These are phyloP conservation scores for Neotoxoptera formosana DNA, from an alignment of 1,140 invertebrate species.

Conservation along the genomic window DNA sequence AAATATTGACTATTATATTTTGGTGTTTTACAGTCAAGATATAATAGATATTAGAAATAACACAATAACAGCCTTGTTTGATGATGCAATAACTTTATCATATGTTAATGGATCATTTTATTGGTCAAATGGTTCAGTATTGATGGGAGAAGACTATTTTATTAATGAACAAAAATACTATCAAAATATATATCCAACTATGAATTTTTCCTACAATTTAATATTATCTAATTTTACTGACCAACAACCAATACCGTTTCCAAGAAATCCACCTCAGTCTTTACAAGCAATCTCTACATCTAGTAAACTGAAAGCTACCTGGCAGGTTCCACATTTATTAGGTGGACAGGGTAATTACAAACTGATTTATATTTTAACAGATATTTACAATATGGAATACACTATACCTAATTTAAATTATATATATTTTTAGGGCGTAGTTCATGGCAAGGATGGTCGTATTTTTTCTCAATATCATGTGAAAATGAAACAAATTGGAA, in stretches of 20 bases:
- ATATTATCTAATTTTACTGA: constrained; percentile 49
- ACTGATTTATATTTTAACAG: neutral
- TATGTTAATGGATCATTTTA: constrained; percentile 80
- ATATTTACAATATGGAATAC: neutral
- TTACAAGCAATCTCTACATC: constrained; percentile 81
- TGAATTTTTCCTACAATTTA: constrained; percentile 16
- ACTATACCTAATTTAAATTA: neutral
- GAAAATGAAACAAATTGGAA: constrained; percentile 66
- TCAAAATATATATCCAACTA: constrained; percentile 69
- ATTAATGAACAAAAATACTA: constrained; percentile 71
- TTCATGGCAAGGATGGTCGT: constrained; percentile 86
- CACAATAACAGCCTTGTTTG: constrained; percentile 78
- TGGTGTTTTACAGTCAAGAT: constrained; percentile 69
- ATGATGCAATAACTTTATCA: constrained; percentile 78
- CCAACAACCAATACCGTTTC: constrained; percentile 78
- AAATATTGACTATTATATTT: constrained; percentile 18
- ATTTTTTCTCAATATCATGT: constrained; percentile 78
- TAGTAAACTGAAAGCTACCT: constrained; percentile 77
- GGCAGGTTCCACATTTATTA: constrained; percentile 78
- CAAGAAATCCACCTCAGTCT: constrained; percentile 77
- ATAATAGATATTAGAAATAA: constrained; percentile 76
- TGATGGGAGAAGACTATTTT: constrained; percentile 78
- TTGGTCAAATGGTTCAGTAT: constrained; percentile 80
- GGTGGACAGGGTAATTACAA: constrained; percentile 74
- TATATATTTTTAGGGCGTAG: constrained; percentile 66